Base-by-base conservation (phyloP, 2,113 vertebrate genomes). In the Macquaria ambigua region DNA sequence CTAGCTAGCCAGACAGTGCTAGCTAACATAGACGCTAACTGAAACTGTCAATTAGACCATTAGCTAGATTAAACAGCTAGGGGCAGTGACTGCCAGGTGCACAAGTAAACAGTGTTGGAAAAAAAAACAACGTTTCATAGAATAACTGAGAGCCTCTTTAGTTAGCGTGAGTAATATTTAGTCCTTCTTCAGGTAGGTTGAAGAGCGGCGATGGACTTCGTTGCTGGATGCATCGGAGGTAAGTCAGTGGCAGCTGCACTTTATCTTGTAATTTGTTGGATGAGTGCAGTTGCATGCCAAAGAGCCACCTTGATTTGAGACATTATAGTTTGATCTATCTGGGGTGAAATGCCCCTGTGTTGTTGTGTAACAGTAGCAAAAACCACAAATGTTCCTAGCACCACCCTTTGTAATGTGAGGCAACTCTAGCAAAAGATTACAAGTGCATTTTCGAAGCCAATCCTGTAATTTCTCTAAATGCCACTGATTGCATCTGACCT, bases 161-260 rank as follows among this genome's bases (percentile, higher is more conserved):
- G 23, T 61, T 25, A 25, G 9, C 31, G 4, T 37, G 14, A 59
- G 41, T 39, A 4, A 74, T 3, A 25, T 39, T 64, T 11, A 46
- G n/a, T 39, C 43, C 8, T 41, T 11, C 37, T 53, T 50, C 74
- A 28, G 46, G 55, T 16, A 31, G 53, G 71, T 46, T 71, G 21
- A 74, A 50, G 71, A 81, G 96, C 94, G 93, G 96, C 91, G 91
- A 95, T 99, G 95, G 98, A 98, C 95, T 99, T 98, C 92, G 83
- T 98, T 72, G 98, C 98, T 46, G 98, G 98, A 82, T 99, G 98
- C 89, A 91, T 97, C 0, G 98, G 98, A 91, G 98, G 98, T 98
- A 92, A 92, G 94, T 89, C 23, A 28, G 9, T 28, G 3, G 31
- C 39, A n/a, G 20, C 41, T 41, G 25, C 28, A 18, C n/a, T 67